A percentile compares a stretch with the other conserved stretches of the same genome.
These are phyloP conservation scores for Microchirus variegatus DNA, from an alignment of 2,797 vertebrate species.

Conservation along the genomic window DNA sequence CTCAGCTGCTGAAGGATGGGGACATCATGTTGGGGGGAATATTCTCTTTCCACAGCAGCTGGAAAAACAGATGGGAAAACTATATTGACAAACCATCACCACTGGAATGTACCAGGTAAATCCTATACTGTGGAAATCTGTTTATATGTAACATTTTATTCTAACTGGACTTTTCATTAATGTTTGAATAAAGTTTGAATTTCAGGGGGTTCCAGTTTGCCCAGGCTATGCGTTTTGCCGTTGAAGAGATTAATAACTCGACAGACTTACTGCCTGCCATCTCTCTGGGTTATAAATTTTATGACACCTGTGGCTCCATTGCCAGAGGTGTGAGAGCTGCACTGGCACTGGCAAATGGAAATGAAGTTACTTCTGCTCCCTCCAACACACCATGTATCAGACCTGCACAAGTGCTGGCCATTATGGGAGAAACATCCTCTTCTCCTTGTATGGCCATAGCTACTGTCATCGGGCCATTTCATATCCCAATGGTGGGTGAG, in stretches of 20 bases:
- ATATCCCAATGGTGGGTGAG: slow-evolving; percentile 69
- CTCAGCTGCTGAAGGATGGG: slow-evolving; percentile 71
- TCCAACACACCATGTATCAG: slow-evolving; percentile 47
- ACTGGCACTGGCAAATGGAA: slow-evolving; percentile 68
- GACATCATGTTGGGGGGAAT: slow-evolving; percentile 76
- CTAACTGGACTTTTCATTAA: not conserved
- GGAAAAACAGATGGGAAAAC: slow-evolving; percentile 53
- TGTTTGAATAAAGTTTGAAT: slow-evolving; percentile 64
- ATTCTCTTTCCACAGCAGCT: slow-evolving; percentile 78
- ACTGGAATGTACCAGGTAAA: slow-evolving; percentile 76
- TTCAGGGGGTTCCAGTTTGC: slow-evolving; percentile 76
- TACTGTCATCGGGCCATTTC: slow-evolving; percentile 74
- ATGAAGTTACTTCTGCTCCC: slow-evolving; percentile 28
- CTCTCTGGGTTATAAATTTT: slow-evolving; percentile 73
- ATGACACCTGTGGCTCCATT: slow-evolving; percentile 72
- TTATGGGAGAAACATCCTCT: slow-evolving; percentile 77
- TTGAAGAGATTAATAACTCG: slow-evolving; percentile 80
- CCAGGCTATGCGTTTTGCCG: slow-evolving; percentile 76
- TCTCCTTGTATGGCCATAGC: slow-evolving; percentile 73
- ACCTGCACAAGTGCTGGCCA: slow-evolving; percentile 69
- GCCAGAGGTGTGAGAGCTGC: slow-evolving; percentile 62
- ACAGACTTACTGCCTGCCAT: slow-evolving; percentile 72
- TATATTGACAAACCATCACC: slow-evolving; percentile 60
- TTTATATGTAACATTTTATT: not conserved
- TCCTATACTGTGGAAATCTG: not conserved